Evolutionary conservation across 2,113 vertebrate species (phyloP).

Genomic region (Gnathonemus echidnorhynchus): DNA sequence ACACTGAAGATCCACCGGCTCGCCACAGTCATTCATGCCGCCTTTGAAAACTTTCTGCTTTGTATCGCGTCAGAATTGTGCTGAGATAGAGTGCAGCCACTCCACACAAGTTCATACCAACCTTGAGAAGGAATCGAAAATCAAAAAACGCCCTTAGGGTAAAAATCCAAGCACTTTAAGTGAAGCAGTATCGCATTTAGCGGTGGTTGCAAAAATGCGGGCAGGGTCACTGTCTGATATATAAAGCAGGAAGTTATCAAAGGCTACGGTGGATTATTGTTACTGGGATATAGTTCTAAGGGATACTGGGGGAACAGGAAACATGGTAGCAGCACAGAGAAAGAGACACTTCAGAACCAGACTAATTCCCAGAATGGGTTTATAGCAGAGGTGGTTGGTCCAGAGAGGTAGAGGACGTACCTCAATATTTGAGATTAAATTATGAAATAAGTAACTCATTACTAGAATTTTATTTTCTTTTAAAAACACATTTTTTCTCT

Average conservation of each 20-base stretch:
- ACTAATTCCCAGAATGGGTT: neutral
- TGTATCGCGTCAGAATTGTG: neutral
- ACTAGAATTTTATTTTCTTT: neutral
- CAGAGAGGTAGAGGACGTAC: neutral
- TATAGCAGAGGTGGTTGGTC: neutral
- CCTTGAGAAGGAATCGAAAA: slow-evolving; percentile 2
- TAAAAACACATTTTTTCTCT: neutral
- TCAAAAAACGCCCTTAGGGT: neutral
- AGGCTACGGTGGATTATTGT: slow-evolving; percentile 44
- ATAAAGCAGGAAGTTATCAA: slow-evolving; percentile 55
- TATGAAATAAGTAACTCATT: neutral
- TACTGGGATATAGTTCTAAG: neutral
- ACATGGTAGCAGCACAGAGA: neutral
- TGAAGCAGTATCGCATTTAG: neutral
- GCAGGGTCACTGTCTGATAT: slow-evolving; percentile 19
- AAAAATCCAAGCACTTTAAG: neutral
- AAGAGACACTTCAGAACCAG: neutral
- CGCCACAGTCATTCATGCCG: slow-evolving; percentile 18
- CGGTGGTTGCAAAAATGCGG: neutral
- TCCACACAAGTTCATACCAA: neutral
- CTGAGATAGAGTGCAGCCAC: neutral
- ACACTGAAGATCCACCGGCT: neutral
- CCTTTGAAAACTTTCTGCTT: slow-evolving; percentile 49
- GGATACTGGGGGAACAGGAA: neutral
- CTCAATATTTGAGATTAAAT: neutral